phyloP scores from a whole-genome alignment of 1,140 invertebrate genomes.

The Achatina immaculata region DNA sequence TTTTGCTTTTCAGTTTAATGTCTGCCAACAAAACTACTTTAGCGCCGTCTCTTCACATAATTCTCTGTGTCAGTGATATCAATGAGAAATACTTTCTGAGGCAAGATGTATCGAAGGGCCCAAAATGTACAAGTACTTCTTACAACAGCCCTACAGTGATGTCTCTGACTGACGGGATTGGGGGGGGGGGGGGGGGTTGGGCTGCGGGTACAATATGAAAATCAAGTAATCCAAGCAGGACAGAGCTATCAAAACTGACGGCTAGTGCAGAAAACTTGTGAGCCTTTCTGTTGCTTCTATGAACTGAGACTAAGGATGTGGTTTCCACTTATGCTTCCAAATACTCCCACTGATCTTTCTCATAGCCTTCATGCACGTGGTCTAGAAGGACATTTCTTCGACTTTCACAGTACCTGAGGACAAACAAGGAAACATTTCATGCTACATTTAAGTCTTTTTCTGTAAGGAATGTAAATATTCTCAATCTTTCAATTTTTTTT shows the following conservation, averaged over 20 bases:
- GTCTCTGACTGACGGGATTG: not conserved
- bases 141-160: not conserved
- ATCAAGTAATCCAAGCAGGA: too few species aligned
- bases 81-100: too few species aligned
- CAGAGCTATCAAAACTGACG: too few species aligned
- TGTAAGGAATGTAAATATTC: too few species aligned
- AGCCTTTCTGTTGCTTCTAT: not conserved
- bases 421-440: not conserved
- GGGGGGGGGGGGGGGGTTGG: too few species aligned
- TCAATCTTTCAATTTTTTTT: too few species aligned
- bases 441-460: too few species aligned
- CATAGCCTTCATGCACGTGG: conserved; percentile 98
- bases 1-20: too few species aligned
- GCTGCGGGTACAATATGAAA: too few species aligned
- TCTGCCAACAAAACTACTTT: too few species aligned
- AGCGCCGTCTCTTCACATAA: too few species aligned
- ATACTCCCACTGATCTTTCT: conserved; percentile 96
- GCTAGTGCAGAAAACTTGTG: not conserved
- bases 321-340: conserved; percentile 44
- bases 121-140: not conserved
- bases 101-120: not conserved
- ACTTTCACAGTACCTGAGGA: conserved; percentile 94
- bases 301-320: not conserved
- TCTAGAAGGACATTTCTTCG: conserved; percentile 92
- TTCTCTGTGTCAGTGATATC: too few species aligned